Conservation (phyloP, 2,888 invertebrate species). For the Uropetala carovei region DNA sequence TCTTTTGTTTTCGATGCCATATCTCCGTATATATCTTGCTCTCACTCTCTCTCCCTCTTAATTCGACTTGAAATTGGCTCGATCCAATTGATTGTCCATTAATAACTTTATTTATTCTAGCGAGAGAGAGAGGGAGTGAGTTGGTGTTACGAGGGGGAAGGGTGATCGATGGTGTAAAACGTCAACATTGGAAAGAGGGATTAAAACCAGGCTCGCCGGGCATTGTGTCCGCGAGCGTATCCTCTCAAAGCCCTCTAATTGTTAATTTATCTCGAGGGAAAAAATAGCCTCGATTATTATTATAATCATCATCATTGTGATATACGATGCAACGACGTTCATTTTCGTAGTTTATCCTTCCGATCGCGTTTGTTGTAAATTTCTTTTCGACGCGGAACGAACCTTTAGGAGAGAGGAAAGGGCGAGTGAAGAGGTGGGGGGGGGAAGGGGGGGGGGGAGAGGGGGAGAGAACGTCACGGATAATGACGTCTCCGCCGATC, state of each 20-base stretch:
- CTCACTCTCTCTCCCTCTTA: neutral
- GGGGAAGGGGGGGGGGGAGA: neutral
- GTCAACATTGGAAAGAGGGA: conserved; percentile 35
- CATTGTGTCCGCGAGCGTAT: neutral
- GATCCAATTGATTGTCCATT: conserved; percentile 49
- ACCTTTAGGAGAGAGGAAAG: neutral
- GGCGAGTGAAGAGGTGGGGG: neutral
- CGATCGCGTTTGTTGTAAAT: neutral
- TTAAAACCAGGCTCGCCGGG: conserved; percentile 36
- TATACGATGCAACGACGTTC: no score
- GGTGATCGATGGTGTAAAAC: conserved; percentile 47
- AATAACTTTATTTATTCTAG: conserved; percentile 58
- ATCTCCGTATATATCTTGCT: neutral
- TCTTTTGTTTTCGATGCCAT: neutral
- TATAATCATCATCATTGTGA: no score
- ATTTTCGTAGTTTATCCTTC: neutral
- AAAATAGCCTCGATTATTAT: neutral
- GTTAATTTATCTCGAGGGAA: neutral
- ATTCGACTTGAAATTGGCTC: conserved; percentile 40
- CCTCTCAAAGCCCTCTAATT: neutral
- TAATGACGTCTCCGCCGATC: neutral
- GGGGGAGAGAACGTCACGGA: neutral
- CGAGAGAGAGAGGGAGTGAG: conserved; percentile 6
- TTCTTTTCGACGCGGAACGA: neutral
- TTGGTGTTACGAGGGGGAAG: neutral